Evolutionary conservation across 2,113 vertebrate genomes (phyloP), one percentile per base, ranked within the genome.

Genomic region (Cynocephalus volans): DNA sequence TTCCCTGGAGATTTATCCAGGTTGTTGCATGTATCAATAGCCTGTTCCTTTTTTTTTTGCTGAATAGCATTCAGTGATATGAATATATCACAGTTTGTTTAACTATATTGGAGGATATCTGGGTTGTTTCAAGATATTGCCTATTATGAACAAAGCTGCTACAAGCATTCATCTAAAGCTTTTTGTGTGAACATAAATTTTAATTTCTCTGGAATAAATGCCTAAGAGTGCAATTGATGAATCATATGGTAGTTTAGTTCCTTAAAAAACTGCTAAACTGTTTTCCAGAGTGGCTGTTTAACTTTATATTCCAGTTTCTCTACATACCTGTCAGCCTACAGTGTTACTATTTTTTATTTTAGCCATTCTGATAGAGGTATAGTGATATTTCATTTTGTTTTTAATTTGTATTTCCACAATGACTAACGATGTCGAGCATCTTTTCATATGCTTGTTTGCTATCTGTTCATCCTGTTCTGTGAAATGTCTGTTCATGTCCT

Each of bases 391-490:
- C 11, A 13, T 77, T 89, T 89, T 81, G 5, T 26, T 77, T 90
- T 96, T 72, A 72, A 60, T 88, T 72, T 70, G 4, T 12, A 58
- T 77, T 88, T 76, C 62, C 28, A 48, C 62, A 81, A 56, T 90
- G 11, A 28, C 52, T 87, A 50, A 72, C 54, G 76, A 79, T 91
- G 41, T 50, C 84, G 60, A 50, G 3, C 31, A 77, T 75, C 62
- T 90, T 93, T 95, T 84, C 33, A 18, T 84, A 52, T 84, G 50
- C 56, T 85, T 56, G 64, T 65, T 52, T 85, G 23, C 24, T 41
- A 76, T 41, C 23, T 75, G 65, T 73, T 65, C 75, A 86, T 56
- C 48, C n/a, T 65, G 9, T 56, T 85, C 26, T 92, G 9, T 76
- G 56, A 83, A 72, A 56, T 52, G 17, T 58, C 23, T 94, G 14